Percentiles rank a stretch among this genome's conserved stretches.
These are phyloP conservation scores for Platyura marginata DNA, from an alignment of 1,140 invertebrate genomes.

Conservation along the genomic window DNA sequence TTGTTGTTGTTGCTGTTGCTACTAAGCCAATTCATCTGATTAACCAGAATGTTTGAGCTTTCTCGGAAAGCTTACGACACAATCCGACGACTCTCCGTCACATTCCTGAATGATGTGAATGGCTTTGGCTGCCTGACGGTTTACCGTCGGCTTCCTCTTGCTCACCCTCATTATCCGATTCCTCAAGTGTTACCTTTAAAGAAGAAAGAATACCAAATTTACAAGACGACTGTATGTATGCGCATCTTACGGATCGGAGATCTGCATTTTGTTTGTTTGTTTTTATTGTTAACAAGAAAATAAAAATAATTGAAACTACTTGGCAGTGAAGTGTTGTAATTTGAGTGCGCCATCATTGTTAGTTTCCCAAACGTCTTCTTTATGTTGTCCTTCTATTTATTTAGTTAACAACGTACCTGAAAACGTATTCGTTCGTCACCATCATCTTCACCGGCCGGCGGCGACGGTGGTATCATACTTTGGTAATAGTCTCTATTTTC, in stretches of 20 bases:
- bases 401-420: constrained; percentile 30
- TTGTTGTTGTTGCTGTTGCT: not conserved
- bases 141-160: constrained; percentile 38
- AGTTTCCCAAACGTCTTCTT: too few species aligned
- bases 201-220: constrained; percentile 4
- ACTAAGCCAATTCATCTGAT: constrained; percentile 19
- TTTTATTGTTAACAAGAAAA: too few species aligned
- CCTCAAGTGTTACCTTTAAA: constrained; percentile 66
- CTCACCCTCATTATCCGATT: constrained; percentile 45
- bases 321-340: too few species aligned
- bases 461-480: constrained; percentile 63
- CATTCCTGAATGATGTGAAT: constrained; percentile 37
- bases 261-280: too few species aligned
- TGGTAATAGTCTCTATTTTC: constrained; percentile 98
- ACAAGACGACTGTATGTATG: too few species aligned
- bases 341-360: too few species aligned
- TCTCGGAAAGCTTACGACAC: constrained; percentile 68
- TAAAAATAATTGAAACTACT: not conserved
- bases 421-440: constrained; percentile 45
- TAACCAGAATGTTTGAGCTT: constrained; percentile 37
- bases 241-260: too few species aligned
- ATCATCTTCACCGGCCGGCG: constrained; percentile 36
- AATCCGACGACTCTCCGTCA: constrained; percentile 74
- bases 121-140: constrained; percentile 29
- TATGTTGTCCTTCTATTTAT: too few species aligned